Evolutionary conservation across 2,888 invertebrate genomes (phyloP).

Genomic region (Sarcophaga subvicina): DNA sequence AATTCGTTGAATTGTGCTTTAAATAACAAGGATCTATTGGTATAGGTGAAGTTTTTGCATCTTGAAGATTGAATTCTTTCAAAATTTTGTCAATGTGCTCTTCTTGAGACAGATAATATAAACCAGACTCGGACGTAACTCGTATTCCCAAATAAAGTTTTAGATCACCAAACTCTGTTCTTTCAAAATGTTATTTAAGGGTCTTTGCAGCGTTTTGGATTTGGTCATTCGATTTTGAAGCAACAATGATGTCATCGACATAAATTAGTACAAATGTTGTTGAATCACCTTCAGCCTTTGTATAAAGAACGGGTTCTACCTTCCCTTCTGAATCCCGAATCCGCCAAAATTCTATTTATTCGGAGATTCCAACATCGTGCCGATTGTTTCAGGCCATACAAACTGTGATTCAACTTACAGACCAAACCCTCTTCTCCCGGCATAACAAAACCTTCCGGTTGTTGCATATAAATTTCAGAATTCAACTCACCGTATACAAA

Average conservation of each 20-base stretch:
- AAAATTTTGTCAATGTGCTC: too few relatives aligned
- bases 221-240: not conserved
- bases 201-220: not conserved
- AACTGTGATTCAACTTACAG: constrained; percentile 29
- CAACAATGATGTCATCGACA: constrained; percentile 36
- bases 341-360: too few relatives aligned
- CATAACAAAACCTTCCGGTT: constrained; percentile 7
- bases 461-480: constrained; percentile 38
- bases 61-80: constrained; percentile 18
- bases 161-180: constrained; percentile 19
- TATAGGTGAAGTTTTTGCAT: constrained; percentile 33
- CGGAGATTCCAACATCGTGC: not conserved
- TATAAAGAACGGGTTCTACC: too few relatives aligned
- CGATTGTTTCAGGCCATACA: constrained; percentile 1
- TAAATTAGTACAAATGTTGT: constrained; percentile 20
- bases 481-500: constrained; percentile 41
- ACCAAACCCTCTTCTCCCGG: constrained; percentile 9
- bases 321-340: too few relatives aligned
- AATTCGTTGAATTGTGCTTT: not conserved
- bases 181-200: constrained; percentile 25
- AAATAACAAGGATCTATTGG: constrained; percentile 47
- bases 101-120: too few relatives aligned
- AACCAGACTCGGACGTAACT: not conserved
- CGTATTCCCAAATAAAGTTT: constrained; percentile 36
- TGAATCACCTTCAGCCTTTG: too few relatives aligned